Evolutionary conservation across 2,113 vertebrate genomes (phyloP).

Genomic region (Aptenodytes patagonicus): DNA sequence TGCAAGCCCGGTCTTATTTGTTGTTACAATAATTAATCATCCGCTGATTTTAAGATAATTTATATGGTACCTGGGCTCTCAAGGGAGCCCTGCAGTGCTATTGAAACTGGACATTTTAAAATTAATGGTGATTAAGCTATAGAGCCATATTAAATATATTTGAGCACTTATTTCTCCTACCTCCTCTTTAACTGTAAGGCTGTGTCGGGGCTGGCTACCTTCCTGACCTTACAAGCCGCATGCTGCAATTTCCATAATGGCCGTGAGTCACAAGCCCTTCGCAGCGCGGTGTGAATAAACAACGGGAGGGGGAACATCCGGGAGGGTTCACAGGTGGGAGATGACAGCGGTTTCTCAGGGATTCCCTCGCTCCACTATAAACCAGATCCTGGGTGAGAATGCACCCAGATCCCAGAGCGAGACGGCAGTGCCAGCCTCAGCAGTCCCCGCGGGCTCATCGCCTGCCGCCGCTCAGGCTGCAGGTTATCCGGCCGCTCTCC

Average conservation of each 20-base stretch:
- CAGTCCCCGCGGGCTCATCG: not conserved
- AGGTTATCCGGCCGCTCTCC: not conserved
- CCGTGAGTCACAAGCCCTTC: not conserved
- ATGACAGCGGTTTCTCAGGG: not conserved
- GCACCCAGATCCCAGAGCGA: not conserved
- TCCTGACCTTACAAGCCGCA: not conserved
- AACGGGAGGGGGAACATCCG: not conserved
- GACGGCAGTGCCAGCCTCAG: fast-evolving
- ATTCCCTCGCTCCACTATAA: not conserved
- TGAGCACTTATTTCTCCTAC: slow-evolving; percentile 14
- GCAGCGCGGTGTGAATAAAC: not conserved
- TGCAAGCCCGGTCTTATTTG: slow-evolving; percentile 15
- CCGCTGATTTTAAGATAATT: not conserved
- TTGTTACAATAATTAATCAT: slow-evolving; percentile 37
- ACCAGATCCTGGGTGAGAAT: not conserved
- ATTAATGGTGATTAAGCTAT: slow-evolving; percentile 39
- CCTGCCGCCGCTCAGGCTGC: not conserved
- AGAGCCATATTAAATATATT: slow-evolving; percentile 26
- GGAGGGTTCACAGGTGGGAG: not conserved
- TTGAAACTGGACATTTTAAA: not conserved
- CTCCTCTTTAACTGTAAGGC: not conserved
- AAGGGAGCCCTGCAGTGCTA: not conserved
- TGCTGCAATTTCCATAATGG: not conserved
- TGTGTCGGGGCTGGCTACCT: not conserved
- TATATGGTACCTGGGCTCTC: not conserved